Evolutionary conservation across 2,113 vertebrate genomes (phyloP).

Genomic region (Cryptotis parvus): DNA sequence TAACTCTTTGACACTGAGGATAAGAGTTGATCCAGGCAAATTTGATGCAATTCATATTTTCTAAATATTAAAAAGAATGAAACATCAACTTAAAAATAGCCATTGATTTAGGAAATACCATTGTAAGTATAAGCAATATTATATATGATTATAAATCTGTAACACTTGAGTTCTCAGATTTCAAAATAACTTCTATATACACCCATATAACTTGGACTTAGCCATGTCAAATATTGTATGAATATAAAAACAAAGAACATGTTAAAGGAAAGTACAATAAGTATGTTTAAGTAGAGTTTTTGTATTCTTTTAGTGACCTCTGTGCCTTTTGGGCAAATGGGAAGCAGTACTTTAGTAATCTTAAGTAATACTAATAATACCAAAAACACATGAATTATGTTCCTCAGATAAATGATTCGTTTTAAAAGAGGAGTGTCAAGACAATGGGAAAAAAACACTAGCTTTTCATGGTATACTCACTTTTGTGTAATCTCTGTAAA

Average conservation of each 20-base stretch:
- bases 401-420: background rate
- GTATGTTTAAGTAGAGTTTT: background rate
- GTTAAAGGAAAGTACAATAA: too few species aligned
- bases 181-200: background rate
- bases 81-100: background rate
- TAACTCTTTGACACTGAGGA: background rate
- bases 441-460: background rate
- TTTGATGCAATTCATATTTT: background rate
- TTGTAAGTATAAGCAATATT: too few species aligned
- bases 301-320: background rate
- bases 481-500: background rate
- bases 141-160: conserved; percentile 30
- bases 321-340: background rate
- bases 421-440: background rate
- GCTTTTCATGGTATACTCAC: background rate
- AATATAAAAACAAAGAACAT: conserved; percentile 12
- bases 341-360: too few species aligned
- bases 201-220: background rate
- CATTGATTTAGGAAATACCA: background rate
- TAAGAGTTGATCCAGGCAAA: background rate
- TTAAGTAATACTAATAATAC: rapidly evolving
- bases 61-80: background rate
- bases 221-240: background rate
- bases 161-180: conserved; percentile 16
- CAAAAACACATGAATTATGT: too few species aligned